These are phyloP conservation scores for Buceros bicornis DNA, from an alignment of 2,797 vertebrate genomes.

Conservation along the genomic window DNA sequence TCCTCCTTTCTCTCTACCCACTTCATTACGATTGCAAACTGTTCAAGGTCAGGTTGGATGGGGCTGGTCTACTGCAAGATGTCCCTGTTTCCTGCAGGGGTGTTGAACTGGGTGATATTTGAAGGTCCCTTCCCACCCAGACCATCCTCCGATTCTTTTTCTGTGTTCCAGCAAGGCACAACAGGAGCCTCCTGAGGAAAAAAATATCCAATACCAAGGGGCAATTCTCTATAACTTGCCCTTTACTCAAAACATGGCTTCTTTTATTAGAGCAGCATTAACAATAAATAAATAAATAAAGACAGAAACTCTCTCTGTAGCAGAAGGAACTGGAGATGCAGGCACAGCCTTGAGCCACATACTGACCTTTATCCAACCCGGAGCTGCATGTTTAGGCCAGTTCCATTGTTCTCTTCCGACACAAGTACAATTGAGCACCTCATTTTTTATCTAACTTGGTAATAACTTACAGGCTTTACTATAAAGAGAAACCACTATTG, in stretches of 20 bases:
- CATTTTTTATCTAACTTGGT: not conserved
- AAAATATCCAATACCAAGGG: not conserved
- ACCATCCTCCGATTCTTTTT: not conserved
- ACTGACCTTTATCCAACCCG: not conserved
- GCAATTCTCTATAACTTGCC: not conserved
- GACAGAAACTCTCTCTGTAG: not conserved
- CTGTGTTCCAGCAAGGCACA: not conserved
- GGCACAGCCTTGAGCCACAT: not conserved
- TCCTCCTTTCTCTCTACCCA: not conserved
- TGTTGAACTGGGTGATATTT: not conserved
- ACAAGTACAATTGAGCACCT: too few relatives aligned
- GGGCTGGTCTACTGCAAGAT: not conserved
- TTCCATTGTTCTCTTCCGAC: not conserved
- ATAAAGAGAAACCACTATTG: not conserved
- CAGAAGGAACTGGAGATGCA: not conserved
- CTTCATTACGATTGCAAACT: not conserved
- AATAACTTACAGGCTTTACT: not conserved
- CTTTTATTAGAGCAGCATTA: not conserved
- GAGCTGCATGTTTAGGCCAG: not conserved
- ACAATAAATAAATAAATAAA: not conserved
- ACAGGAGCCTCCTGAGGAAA: not conserved
- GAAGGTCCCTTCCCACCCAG: not conserved
- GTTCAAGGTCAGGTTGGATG: fast-evolving
- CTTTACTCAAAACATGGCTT: not conserved
- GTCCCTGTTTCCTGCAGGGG: not conserved